Evolutionary conservation across 2,888 invertebrate genomes (phyloP).

Genomic region (Drosophila cognata): DNA sequence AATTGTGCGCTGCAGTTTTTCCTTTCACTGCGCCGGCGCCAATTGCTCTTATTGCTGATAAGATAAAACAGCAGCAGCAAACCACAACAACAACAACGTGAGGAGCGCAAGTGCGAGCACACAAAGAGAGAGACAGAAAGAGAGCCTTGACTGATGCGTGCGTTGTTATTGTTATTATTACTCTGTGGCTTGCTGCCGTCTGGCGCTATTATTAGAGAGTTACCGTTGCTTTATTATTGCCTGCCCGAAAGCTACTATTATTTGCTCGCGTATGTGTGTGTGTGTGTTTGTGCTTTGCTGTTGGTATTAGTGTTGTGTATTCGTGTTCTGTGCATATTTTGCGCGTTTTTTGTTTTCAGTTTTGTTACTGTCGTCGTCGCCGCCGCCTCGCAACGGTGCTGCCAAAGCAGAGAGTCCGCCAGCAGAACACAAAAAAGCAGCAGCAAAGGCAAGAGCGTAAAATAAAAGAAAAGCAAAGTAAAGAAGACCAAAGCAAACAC

Average conservation of each 20-base stretch:
- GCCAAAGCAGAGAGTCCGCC: slow-evolving; percentile 45
- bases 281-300: slow-evolving; percentile 18
- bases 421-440: slow-evolving; percentile 28
- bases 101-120: slow-evolving; percentile 43
- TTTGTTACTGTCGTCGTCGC: slow-evolving; percentile 74
- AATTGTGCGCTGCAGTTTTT: slow-evolving; percentile 40
- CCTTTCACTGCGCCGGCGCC: slow-evolving; percentile 50
- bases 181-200: slow-evolving; percentile 39
- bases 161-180: slow-evolving; percentile 24
- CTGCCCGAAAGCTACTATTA: slow-evolving; percentile 64
- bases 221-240: slow-evolving; percentile 76
- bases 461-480: slow-evolving; percentile 32
- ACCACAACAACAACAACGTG: slow-evolving; percentile 13
- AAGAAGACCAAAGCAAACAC: slow-evolving; percentile 49
- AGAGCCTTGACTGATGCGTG: slow-evolving; percentile 15
- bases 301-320: slow-evolving; percentile 38
- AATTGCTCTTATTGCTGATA: slow-evolving; percentile 50
- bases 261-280: slow-evolving; percentile 33
- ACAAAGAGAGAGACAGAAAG: slow-evolving; percentile 19
- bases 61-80: slow-evolving; percentile 51
- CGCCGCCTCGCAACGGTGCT: slow-evolving; percentile 64
- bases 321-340: slow-evolving; percentile 74
- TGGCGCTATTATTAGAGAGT: slow-evolving; percentile 75
- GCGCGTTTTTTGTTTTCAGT: slow-evolving; percentile 77
- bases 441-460: slow-evolving; percentile 30